Evolutionary conservation across 2,888 invertebrate species (phyloP).

Genomic region (Cyrtodaria siliqua): DNA sequence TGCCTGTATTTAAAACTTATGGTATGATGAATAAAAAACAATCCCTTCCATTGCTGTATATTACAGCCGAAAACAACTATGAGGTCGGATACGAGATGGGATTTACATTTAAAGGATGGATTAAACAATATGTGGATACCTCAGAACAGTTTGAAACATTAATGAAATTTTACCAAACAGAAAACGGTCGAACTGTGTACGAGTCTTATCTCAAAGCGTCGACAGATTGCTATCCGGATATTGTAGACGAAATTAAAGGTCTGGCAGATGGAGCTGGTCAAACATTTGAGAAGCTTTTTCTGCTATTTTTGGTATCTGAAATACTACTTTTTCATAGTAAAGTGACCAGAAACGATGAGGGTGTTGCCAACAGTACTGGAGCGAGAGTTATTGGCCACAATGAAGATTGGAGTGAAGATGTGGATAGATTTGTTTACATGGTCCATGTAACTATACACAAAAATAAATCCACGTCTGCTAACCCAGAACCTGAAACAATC

Average conservation of each 20-base stretch:
- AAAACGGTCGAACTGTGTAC: slow-evolving; percentile 3
- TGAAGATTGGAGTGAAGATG: slow-evolving; percentile 35
- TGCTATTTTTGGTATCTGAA: slow-evolving; percentile 26
- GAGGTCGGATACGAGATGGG: slow-evolving; percentile 28
- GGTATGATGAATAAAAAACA: too few species aligned
- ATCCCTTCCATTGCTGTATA: slow-evolving; percentile 20
- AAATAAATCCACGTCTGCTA: neutral
- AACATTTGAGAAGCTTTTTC: slow-evolving; percentile 25
- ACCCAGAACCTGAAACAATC: too few species aligned
- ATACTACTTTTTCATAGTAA: slow-evolving; percentile 19
- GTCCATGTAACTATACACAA: slow-evolving; percentile 31
- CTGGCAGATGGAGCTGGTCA: slow-evolving; percentile 23
- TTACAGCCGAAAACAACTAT: slow-evolving; percentile 23
- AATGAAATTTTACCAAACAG: slow-evolving; percentile 6
- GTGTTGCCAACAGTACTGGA: slow-evolving; percentile 20
- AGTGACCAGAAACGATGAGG: slow-evolving; percentile 23
- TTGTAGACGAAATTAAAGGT: slow-evolving; percentile 37
- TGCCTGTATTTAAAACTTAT: too few species aligned
- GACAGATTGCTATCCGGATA: slow-evolving; percentile 20
- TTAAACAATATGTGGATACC: slow-evolving; percentile 20
- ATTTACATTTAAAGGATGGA: slow-evolving; percentile 29
- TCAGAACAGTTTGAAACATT: slow-evolving; percentile 3
- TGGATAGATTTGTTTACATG: slow-evolving; percentile 24
- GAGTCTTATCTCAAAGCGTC: slow-evolving; percentile 10
- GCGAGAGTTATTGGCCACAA: slow-evolving; percentile 30